Conservation (phyloP, 2,888 invertebrate genomes). For the Norana najaformis region DNA sequence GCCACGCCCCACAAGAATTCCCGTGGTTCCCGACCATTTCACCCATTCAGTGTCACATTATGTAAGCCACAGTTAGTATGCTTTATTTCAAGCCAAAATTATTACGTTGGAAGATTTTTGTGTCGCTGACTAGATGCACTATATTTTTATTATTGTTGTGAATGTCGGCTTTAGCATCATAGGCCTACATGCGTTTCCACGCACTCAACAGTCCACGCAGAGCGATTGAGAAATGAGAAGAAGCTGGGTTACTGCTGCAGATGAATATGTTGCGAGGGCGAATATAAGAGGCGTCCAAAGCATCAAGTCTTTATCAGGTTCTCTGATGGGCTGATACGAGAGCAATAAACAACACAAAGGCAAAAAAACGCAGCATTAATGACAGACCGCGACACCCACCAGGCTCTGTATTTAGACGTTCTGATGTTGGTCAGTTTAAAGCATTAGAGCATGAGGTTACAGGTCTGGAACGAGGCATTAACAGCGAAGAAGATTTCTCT, state of each 20-base stretch:
- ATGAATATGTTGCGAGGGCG: background rate
- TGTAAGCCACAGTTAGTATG: too few species aligned
- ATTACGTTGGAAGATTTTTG: too few species aligned
- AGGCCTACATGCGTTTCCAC: too few species aligned
- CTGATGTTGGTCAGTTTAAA: background rate
- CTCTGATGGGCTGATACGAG: background rate
- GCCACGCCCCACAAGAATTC: too few species aligned
- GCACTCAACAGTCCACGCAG: background rate
- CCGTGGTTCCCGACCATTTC: too few species aligned
- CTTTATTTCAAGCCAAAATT: too few species aligned
- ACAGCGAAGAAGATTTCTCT: background rate
- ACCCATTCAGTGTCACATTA: too few species aligned
- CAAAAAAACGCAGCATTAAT: background rate
- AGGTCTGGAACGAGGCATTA: too few species aligned
- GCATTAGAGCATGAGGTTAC: background rate
- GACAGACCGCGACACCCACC: conserved; percentile 3
- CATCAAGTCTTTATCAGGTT: background rate
- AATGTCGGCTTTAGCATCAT: background rate
- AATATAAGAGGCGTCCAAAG: background rate
- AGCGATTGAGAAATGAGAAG: background rate
- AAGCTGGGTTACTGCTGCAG: background rate
- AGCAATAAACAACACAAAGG: background rate
- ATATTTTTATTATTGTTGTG: too few species aligned
- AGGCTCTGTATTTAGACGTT: background rate
- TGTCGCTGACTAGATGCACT: too few species aligned